Evolutionary conservation across 2,888 invertebrate genomes (phyloP).

Genomic region (Drosophila anceps): DNA sequence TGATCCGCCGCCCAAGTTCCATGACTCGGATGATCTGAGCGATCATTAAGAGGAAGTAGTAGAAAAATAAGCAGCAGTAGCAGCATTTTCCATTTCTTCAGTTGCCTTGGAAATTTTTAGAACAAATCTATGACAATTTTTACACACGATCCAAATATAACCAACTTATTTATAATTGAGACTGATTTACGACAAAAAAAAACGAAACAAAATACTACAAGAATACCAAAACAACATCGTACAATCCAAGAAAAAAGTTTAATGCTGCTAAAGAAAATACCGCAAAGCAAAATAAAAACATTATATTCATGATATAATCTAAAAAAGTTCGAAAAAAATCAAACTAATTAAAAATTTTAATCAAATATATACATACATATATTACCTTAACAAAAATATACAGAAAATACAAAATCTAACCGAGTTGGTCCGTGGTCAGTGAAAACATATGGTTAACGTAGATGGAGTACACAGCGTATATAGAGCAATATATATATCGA

Average conservation of each 20-base stretch:
- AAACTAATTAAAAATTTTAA: constrained; percentile 68
- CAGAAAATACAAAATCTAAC: constrained; percentile 45
- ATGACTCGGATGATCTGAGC: constrained; percentile 89
- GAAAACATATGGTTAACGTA: constrained; percentile 30
- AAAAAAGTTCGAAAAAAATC: constrained; percentile 51
- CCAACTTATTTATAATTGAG: constrained; percentile 82
- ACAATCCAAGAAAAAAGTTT: constrained; percentile 25
- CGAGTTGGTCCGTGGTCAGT: constrained; percentile 53
- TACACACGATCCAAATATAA: constrained; percentile 74
- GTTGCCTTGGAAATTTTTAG: constrained; percentile 77
- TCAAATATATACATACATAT: constrained; percentile 61
- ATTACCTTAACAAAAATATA: constrained; percentile 34
- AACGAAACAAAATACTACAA: constrained; percentile 37
- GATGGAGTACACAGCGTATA: constrained; percentile 34
- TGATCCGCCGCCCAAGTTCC: constrained; percentile 92
- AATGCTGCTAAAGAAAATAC: constrained; percentile 38
- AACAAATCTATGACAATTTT: constrained; percentile 68
- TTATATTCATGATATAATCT: constrained; percentile 24
- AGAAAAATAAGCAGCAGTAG: constrained; percentile 19
- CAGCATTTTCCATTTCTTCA: constrained; percentile 74
- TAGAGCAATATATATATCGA: constrained; percentile 59
- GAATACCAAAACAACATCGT: constrained; percentile 29
- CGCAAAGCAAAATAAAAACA: constrained; percentile 2
- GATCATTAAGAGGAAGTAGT: constrained; percentile 71
- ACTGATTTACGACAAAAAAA: constrained; percentile 80